A percentile compares a stretch with the other conserved stretches of the same genome.
Conservation (phyloP, 2,888 invertebrate species). For the Drosophila histrio region DNA sequence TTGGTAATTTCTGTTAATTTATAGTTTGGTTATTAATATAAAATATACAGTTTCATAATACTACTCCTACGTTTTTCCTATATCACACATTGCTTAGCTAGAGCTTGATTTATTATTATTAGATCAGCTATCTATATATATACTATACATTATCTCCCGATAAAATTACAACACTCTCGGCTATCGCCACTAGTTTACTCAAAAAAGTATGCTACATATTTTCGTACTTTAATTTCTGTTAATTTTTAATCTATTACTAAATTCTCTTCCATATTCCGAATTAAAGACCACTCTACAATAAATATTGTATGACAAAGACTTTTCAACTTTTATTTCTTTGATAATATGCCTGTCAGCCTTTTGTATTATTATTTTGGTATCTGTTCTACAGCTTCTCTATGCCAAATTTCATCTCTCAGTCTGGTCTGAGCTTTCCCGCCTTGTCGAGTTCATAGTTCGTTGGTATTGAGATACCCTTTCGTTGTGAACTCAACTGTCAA, state of each 20-base stretch:
- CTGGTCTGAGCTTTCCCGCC: not conserved
- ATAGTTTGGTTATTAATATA: too few relatives aligned
- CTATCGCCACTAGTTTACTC: too few relatives aligned
- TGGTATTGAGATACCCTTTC: constrained; percentile 28
- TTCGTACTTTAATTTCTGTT: not conserved
- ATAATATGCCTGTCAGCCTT: not conserved
- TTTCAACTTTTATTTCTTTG: not conserved
- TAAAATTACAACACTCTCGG: not conserved
- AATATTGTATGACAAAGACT: not conserved
- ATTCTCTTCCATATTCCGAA: not conserved
- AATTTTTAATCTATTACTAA: not conserved
- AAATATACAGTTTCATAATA: too few relatives aligned
- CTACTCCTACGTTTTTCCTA: too few relatives aligned
- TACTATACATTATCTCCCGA: not conserved
- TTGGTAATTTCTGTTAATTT: too few relatives aligned
- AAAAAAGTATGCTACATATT: not conserved
- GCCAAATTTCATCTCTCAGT: not conserved
- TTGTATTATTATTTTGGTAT: not conserved
- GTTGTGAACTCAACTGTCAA: not conserved
- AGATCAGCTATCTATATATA: too few relatives aligned
- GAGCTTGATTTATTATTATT: too few relatives aligned
- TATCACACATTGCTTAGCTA: too few relatives aligned
- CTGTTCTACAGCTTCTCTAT: not conserved
- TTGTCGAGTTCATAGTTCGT: not conserved
- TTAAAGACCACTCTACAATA: not conserved